Evolutionary conservation across 35 echinoderm and acorn worm genomes (phyloP), one percentile per base, ranked within the genome.

Genomic region (Stichopus chloronotus): DNA sequence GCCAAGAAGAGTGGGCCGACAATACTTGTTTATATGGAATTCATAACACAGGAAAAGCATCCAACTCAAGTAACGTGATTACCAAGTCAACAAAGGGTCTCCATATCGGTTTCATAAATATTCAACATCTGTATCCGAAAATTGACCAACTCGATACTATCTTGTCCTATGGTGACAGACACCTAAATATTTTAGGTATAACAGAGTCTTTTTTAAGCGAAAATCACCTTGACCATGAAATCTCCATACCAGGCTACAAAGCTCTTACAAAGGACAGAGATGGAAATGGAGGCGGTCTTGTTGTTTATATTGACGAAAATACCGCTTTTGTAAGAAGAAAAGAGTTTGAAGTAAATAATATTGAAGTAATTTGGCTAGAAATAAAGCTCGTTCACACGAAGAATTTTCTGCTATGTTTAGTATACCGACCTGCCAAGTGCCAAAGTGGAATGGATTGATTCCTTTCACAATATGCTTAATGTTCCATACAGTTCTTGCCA

Each of bases 211-310:
- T 71, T 71, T 71, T 71, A 13, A 71, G n/a, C n/a, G 65, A 71
- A 71, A 71, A 11, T 71, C 65, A 71, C 65, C n/a, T 71, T 71
- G 65, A 71, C 65, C 65, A 71, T 71, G 65, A 71, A 71, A 71
- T 71, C 63, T 71, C n/a, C n/a, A 71, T 71, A 71, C 63, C n/a
- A 71, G 63, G 63, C 63, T 71, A 71, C n/a, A 13, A 13, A 11
- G 65, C 65, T 71, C 65, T 71, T 71, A 11, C 11, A 71, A 71
- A 71, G 65, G 65, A 71, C n/a, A 71, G 65, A 71, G n/a, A 71
- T 71, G 65, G 65, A 71, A 71, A 71, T 71, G 65, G 65, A 43
- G 30, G 65, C 1, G 65, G 65, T 71, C 65, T 71, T 71, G 65
- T 71, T 71, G 11, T 13, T 71, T 71, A 71, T n/a, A 71, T 71